These are phyloP conservation scores for Holotrichia oblita DNA, from an alignment of 1,140 invertebrate species.

Conservation along the genomic window DNA sequence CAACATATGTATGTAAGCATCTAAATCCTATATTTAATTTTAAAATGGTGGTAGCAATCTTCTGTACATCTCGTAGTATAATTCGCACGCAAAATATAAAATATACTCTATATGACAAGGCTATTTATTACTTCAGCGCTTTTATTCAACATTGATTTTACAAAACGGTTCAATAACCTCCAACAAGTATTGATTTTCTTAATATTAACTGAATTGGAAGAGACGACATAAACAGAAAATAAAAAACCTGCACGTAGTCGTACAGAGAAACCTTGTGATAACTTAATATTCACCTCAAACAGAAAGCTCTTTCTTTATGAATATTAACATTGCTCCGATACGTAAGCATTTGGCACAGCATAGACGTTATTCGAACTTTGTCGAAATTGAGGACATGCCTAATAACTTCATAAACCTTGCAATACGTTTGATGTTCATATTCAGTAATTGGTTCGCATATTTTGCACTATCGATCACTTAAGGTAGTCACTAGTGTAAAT, in stretches of 20 bases:
- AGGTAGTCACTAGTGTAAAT: too few relatives aligned
- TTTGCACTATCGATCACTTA: too few relatives aligned
- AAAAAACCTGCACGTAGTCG: background rate
- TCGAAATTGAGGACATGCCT: background rate
- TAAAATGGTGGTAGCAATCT: background rate
- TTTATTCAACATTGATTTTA: conserved; percentile 37
- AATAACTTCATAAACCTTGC: background rate
- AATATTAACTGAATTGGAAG: conserved; percentile 17
- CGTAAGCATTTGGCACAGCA: background rate
- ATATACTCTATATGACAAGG: background rate
- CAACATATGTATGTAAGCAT: too few relatives aligned
- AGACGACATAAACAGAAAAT: conserved; percentile 23
- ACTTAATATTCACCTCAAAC: conserved; percentile 5
- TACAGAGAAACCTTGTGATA: background rate
- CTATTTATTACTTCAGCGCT: conserved; percentile 13
- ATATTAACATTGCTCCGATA: background rate
- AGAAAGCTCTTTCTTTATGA: background rate
- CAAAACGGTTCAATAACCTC: conserved; percentile 33
- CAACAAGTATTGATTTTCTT: conserved; percentile 31
- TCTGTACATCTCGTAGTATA: background rate
- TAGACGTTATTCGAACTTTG: background rate
- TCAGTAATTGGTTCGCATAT: background rate
- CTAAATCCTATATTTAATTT: too few relatives aligned
- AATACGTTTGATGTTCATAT: background rate
- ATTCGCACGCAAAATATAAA: background rate